Conservation (phyloP, 2,113 vertebrate species). For the Pituophis catenifer region DNA sequence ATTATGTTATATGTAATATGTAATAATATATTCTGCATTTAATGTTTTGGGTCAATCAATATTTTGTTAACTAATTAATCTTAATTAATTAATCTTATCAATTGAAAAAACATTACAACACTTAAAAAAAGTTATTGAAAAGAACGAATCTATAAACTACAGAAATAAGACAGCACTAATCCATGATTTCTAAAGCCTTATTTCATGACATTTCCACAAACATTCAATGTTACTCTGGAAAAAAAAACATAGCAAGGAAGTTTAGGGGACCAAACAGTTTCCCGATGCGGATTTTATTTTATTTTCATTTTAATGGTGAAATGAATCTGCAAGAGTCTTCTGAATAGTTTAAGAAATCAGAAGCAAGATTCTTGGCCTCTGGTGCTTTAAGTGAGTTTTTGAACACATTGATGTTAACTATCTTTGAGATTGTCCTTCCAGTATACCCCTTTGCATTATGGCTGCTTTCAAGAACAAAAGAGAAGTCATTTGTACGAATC, state of each 20-base stretch:
- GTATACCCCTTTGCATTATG: conserved; percentile 21
- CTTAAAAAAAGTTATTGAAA: not conserved
- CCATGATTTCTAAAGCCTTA: not conserved
- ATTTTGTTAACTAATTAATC: not conserved
- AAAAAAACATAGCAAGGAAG: not conserved
- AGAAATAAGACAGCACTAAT: not conserved
- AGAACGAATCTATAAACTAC: not conserved
- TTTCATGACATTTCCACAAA: conserved; percentile 12
- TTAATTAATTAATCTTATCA: not conserved
- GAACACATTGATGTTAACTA: conserved; percentile 24
- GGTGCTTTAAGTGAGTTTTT: conserved; percentile 14
- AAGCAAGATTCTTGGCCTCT: not conserved
- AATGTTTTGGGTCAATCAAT: not conserved
- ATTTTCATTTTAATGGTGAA: not conserved
- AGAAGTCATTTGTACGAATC: not conserved
- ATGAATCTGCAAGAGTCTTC: not conserved
- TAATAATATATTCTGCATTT: not conserved
- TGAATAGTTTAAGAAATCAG: not conserved
- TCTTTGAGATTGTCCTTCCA: not conserved
- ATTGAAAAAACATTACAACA: not conserved
- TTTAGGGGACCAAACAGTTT: not conserved
- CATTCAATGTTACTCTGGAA: not conserved
- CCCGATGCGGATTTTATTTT: not conserved
- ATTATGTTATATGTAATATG: not conserved
- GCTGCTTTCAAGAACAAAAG: conserved; percentile 40